Evolutionary conservation across 2,888 invertebrate species (phyloP).

Genomic region (Polyommatus iphigenia): DNA sequence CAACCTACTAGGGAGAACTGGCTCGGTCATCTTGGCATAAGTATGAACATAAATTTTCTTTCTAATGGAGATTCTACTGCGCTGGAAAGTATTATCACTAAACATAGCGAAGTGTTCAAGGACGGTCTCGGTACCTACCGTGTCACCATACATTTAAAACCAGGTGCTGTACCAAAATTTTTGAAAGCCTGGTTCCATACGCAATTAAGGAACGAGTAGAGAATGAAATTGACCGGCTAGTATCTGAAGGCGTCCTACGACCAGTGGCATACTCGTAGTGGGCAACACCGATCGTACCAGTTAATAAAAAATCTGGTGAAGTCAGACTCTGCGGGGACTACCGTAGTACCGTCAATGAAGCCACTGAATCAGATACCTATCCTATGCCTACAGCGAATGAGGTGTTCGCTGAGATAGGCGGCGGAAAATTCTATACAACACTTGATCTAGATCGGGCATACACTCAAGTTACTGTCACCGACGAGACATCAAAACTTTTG

Average conservation of each 20-base stretch:
- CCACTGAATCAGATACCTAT: too few relatives aligned
- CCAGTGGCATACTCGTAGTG: too few relatives aligned
- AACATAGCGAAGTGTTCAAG: constrained; percentile 39
- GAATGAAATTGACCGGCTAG: constrained; percentile 31
- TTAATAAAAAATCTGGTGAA: too few relatives aligned
- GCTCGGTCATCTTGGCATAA: too few relatives aligned
- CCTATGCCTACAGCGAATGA: constrained; percentile 39
- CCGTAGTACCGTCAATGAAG: too few relatives aligned
- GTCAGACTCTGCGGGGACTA: too few relatives aligned
- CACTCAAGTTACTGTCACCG: constrained; percentile 40
- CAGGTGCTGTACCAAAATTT: constrained; percentile 32
- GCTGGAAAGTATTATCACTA: too few relatives aligned
- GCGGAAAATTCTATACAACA: constrained; percentile 38
- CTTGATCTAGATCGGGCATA: constrained; percentile 35
- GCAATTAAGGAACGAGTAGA: constrained; percentile 34
- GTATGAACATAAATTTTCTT: too few relatives aligned
- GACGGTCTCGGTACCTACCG: constrained; percentile 35
- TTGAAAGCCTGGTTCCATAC: constrained; percentile 35
- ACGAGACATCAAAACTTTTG: constrained; percentile 40
- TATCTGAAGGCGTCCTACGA: constrained; percentile 2
- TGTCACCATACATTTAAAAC: constrained; percentile 33
- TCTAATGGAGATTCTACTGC: too few relatives aligned
- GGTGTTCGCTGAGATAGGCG: constrained; percentile 40
- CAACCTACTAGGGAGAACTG: too few relatives aligned
- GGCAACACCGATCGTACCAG: too few relatives aligned